Percentiles rank a stretch among this genome's conserved stretches.
phyloP scores from a whole-genome alignment of 2,113 vertebrate species.

The Poecile atricapillus region DNA sequence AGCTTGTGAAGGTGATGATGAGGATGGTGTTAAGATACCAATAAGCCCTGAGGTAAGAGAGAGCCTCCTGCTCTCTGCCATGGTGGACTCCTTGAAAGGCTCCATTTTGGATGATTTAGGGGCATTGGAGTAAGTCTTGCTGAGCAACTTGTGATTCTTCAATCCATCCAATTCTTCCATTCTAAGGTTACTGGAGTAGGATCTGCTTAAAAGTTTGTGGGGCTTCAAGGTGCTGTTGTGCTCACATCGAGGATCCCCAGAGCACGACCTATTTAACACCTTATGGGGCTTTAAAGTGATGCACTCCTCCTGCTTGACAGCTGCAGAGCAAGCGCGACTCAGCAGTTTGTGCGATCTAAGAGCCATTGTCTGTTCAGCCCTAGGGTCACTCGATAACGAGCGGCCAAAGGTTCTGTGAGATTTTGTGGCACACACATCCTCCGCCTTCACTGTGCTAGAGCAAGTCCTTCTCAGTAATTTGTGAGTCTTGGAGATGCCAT shows the following conservation, averaged over 20 bases:
- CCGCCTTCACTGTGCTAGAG: slow-evolving; percentile 79
- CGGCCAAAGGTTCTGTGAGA: slow-evolving; percentile 82
- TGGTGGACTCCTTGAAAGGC: slow-evolving; percentile 80
- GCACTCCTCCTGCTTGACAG: slow-evolving; percentile 79
- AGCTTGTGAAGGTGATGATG: slow-evolving; percentile 80
- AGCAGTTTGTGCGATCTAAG: slow-evolving; percentile 83
- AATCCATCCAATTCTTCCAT: slow-evolving; percentile 84
- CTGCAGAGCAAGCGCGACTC: slow-evolving; percentile 75
- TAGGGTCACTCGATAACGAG: slow-evolving; percentile 80
- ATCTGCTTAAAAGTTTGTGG: slow-evolving; percentile 83
- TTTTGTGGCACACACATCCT: slow-evolving; percentile 79
- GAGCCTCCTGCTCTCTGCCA: slow-evolving; percentile 82
- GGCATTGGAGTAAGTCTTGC: slow-evolving; percentile 80
- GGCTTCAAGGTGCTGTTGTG: slow-evolving; percentile 79
- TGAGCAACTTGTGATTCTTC: slow-evolving; percentile 82
- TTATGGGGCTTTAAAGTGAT: slow-evolving; percentile 78
- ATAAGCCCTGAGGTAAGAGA: slow-evolving; percentile 94
- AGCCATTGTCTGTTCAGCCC: slow-evolving; percentile 76
- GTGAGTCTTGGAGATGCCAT: slow-evolving; percentile 86
- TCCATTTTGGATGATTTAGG: slow-evolving; percentile 82
- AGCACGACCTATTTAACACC: slow-evolving; percentile 79
- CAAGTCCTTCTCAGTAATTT: slow-evolving; percentile 84
- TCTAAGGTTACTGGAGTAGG: slow-evolving; percentile 81
- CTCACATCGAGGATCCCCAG: slow-evolving; percentile 82
- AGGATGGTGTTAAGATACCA: slow-evolving; percentile 86